These are phyloP conservation scores for Nebria ingens DNA, from an alignment of 1,140 invertebrate species.

Conservation along the genomic window DNA sequence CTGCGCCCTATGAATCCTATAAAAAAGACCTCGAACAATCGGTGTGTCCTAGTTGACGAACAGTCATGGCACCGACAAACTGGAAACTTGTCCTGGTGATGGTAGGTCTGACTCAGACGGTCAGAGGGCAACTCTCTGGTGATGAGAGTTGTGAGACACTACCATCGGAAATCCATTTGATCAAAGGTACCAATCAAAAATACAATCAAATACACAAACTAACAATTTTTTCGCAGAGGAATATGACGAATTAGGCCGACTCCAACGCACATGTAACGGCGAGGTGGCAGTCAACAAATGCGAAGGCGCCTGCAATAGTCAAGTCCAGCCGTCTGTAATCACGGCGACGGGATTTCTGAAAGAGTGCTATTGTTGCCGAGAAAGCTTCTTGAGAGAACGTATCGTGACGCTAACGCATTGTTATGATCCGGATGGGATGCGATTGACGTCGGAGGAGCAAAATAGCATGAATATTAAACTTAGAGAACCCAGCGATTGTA, in stretches of 20 bases:
- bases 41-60: background rate
- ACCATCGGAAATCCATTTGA: conserved; percentile 66
- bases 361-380: conserved; percentile 87
- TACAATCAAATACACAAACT: too few species aligned
- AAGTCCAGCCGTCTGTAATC: conserved; percentile 80
- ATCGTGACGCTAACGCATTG: conserved; percentile 72
- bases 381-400: conserved; percentile 70
- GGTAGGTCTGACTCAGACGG: background rate
- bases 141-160: conserved; percentile 66
- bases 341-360: conserved; percentile 82
- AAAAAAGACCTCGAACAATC: background rate
- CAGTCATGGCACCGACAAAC: background rate
- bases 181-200: conserved; percentile 64
- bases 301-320: conserved; percentile 80
- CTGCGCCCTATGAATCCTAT: background rate
- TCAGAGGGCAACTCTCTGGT: conserved; percentile 14
- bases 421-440: conserved; percentile 74
- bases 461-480: conserved; percentile 71
- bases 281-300: conserved; percentile 80
- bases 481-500: conserved; percentile 76
- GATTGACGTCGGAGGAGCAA: conserved; percentile 47
- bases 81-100: background rate
- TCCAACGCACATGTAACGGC: conserved; percentile 75
- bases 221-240: conserved; percentile 54
- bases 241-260: conserved; percentile 67